Percentiles rank a stretch among this genome's conserved stretches.
Evolutionary conservation across 92 coral and sea anemone genomes (phyloP).

Genomic region (Parazoanthus atlanticus): DNA sequence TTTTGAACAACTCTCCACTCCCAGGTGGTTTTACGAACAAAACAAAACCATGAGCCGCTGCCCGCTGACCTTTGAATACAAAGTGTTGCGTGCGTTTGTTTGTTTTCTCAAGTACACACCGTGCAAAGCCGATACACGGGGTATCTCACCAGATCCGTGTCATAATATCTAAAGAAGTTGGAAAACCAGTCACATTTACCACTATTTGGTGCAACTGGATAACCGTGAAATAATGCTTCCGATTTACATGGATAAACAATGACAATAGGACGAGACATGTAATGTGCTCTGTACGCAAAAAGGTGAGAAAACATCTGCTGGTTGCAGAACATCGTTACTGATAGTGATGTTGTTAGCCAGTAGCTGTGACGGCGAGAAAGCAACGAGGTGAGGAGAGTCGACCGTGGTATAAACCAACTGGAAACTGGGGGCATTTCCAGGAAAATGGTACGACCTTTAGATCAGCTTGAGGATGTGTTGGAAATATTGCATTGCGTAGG

Average conservation of each 20-base stretch:
- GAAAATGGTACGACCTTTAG: background rate
- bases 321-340: background rate
- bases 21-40: background rate
- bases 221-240: background rate
- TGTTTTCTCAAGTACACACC: background rate
- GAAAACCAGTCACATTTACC: background rate
- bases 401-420: too few relatives aligned
- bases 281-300: background rate
- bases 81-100: background rate
- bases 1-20: background rate
- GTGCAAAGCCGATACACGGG: background rate
- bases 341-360: background rate
- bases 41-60: background rate
- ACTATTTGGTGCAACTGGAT: background rate
- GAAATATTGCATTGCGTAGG: background rate
- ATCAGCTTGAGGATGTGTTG: background rate
- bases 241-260: background rate
- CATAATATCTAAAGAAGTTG: background rate
- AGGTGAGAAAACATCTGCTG: constrained; percentile 5
- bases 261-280: background rate
- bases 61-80: background rate
- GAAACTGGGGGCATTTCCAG: background rate
- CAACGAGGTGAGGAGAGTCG: background rate
- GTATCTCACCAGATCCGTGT: background rate
- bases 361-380: background rate